phyloP scores from a whole-genome alignment of 2,888 invertebrate species.

The Antheraea yamamai region DNA sequence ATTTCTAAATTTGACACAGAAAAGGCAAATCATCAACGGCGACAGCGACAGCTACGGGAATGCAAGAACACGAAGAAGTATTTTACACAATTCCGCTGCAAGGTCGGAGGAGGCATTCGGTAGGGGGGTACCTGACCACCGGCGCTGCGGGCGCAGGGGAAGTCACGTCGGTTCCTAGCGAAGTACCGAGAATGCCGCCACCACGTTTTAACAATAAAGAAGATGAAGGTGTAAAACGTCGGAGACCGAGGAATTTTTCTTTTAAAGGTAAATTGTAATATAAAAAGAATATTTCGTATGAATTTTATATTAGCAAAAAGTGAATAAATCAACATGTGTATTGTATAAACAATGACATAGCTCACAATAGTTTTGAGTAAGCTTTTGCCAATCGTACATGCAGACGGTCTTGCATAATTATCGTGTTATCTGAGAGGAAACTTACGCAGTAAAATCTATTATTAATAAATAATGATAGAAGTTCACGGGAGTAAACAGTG shows the following conservation, averaged over 20 bases:
- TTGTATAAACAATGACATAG: neutral
- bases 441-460: conserved; percentile 63
- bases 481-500: conserved; percentile 51
- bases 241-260: conserved; percentile 68
- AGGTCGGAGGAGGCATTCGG: conserved; percentile 84
- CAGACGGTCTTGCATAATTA: conserved; percentile 19
- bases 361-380: neutral
- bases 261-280: conserved; percentile 63
- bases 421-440: conserved; percentile 48
- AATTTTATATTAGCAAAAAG: neutral
- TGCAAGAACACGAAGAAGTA: conserved; percentile 82
- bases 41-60: conserved; percentile 61
- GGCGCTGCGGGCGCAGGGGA: conserved; percentile 66
- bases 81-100: conserved; percentile 82
- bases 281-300: neutral
- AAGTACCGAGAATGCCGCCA: conserved; percentile 80
- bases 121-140: conserved; percentile 84
- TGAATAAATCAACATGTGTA: neutral
- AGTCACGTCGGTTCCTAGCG: conserved; percentile 76
- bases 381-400: neutral
- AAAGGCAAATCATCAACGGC: conserved; percentile 73
- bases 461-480: conserved; percentile 57
- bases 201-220: conserved; percentile 64
- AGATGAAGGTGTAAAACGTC: conserved; percentile 67
- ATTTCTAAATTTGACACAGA: conserved; percentile 40